Conservation (phyloP, 2,797 vertebrate genomes). For the Coilia nasus region DNA sequence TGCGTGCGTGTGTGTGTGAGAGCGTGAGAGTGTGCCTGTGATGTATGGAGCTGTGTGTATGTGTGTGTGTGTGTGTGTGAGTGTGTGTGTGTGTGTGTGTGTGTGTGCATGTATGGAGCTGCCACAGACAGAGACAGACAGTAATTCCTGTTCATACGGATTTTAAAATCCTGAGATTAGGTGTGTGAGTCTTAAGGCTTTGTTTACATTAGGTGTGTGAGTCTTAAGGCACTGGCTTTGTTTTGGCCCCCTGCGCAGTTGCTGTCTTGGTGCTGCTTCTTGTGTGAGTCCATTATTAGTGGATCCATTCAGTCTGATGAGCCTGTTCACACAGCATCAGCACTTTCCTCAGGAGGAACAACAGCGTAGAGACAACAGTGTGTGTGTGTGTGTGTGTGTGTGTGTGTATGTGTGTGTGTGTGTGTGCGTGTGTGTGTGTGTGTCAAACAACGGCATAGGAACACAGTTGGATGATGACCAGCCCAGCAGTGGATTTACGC, state of each 20-base stretch:
- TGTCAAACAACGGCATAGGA: too few relatives aligned
- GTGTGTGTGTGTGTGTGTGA: too few relatives aligned
- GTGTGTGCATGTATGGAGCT: too few relatives aligned
- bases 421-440: slow-evolving; percentile 16
- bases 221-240: neutral
- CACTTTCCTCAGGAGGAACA: slow-evolving; percentile 21
- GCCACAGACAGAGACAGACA: too few relatives aligned
- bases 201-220: neutral
- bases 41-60: too few relatives aligned
- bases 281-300: slow-evolving; percentile 26
- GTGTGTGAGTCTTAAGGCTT: too few relatives aligned
- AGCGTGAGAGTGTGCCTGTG: too few relatives aligned
- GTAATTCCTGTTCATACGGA: too few relatives aligned
- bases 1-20: too few relatives aligned
- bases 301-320: slow-evolving; percentile 24
- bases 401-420: slow-evolving; percentile 26
- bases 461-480: slow-evolving; percentile 49
- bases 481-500: slow-evolving; percentile 36
- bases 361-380: slow-evolving; percentile 5
- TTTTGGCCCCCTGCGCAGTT: neutral
- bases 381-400: neutral
- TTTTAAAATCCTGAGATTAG: too few relatives aligned
- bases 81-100: too few relatives aligned
- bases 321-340: slow-evolving; percentile 24
- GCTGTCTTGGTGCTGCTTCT: neutral